phyloP scores from a whole-genome alignment of 2,797 vertebrate species.

The Chelon labrosus region DNA sequence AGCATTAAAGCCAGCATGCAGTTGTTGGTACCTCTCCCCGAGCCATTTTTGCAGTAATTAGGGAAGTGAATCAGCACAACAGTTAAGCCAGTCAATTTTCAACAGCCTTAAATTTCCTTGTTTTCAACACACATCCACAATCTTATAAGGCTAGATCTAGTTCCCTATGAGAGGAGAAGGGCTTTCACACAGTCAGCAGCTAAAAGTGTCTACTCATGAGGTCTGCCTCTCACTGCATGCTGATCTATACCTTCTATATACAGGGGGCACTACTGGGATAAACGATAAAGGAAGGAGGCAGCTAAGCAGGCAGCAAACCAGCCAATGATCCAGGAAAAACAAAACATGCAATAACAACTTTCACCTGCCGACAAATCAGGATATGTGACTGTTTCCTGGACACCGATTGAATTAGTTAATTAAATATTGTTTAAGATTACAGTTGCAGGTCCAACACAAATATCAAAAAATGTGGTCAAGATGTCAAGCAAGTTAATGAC shows the following conservation, averaged over 20 bases:
- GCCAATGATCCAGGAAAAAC: not conserved
- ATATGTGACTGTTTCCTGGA: not conserved
- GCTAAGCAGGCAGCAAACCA: conserved; percentile 25
- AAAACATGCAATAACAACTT: conserved; percentile 3
- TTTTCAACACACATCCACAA: not conserved
- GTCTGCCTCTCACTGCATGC: conserved; percentile 26
- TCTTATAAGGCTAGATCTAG: not conserved
- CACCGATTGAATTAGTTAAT: not conserved
- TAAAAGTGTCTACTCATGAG: conserved; percentile 52
- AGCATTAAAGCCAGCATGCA: not conserved
- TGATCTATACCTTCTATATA: conserved; percentile 25
- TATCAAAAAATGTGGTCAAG: not conserved
- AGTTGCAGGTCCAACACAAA: not conserved
- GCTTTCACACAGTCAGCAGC: conserved; percentile 54
- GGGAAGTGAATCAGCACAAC: conserved; percentile 2
- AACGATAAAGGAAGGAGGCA: conserved; percentile 15
- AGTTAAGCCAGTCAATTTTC: not conserved
- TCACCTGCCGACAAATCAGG: not conserved
- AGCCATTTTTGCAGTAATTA: conserved; percentile 4
- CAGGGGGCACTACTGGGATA: conserved; percentile 10
- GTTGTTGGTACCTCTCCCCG: not conserved
- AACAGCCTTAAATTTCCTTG: not conserved
- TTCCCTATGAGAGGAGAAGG: conserved; percentile 8
- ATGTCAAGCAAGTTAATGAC: not conserved
- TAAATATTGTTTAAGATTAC: not conserved